Evolutionary conservation across 1,140 invertebrate species (phyloP).

Genomic region (Drosophila parvula): DNA sequence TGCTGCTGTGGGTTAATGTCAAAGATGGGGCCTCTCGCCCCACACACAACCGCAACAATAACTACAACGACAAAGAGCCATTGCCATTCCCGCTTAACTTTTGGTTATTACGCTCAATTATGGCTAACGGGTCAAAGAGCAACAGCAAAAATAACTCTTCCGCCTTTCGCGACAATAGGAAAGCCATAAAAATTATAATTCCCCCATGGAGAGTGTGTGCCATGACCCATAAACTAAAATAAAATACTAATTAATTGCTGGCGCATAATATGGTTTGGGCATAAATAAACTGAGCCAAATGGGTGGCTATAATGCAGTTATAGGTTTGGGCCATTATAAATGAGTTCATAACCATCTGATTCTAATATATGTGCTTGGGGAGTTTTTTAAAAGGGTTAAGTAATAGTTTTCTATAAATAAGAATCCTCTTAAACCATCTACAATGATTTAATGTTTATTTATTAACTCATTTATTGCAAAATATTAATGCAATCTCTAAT

Average conservation of each 20-base stretch:
- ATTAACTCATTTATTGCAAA: neutral
- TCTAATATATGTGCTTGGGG: neutral
- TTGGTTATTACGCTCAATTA: constrained; percentile 80
- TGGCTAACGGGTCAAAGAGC: constrained; percentile 69
- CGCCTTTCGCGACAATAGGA: constrained; percentile 47
- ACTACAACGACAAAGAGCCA: constrained; percentile 26
- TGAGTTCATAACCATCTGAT: too few relatives aligned
- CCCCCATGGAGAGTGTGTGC: neutral
- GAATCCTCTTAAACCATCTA: neutral
- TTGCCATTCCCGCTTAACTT: constrained; percentile 70
- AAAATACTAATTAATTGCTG: constrained; percentile 30
- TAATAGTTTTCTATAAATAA: neutral
- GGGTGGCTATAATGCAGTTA: neutral
- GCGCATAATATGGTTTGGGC: constrained; percentile 1
- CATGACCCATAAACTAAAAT: constrained; percentile 29
- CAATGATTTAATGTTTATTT: neutral
- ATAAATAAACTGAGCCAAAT: neutral
- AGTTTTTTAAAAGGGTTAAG: too few relatives aligned
- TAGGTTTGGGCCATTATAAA: neutral
- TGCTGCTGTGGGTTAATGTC: constrained; percentile 46
- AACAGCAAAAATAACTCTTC: constrained; percentile 21
- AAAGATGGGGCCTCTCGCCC: constrained; percentile 33
- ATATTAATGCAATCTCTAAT: neutral
- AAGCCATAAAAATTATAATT: constrained; percentile 18
- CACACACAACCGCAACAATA: constrained; percentile 17